phyloP scores from a whole-genome alignment of 2,888 invertebrate species.

The Drosophila neutralis region DNA sequence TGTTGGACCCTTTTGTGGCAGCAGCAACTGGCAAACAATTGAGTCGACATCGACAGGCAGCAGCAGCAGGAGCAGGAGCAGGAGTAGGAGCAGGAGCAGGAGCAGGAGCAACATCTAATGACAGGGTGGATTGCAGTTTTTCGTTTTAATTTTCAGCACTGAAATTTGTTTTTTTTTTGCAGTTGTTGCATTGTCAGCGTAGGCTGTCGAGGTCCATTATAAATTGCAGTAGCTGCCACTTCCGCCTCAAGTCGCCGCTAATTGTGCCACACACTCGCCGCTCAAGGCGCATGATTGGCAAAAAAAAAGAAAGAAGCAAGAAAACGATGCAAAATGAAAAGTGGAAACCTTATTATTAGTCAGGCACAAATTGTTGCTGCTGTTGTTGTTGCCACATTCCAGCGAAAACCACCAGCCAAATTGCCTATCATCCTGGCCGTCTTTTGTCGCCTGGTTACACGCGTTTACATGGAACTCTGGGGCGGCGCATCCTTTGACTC shows the following conservation, averaged over 20 bases:
- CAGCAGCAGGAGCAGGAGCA: slow-evolving; percentile 17
- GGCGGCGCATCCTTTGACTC: slow-evolving; percentile 46
- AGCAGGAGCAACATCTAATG: slow-evolving; percentile 57
- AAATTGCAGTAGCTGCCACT: slow-evolving; percentile 62
- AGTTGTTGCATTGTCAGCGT: slow-evolving; percentile 58
- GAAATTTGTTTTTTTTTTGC: slow-evolving; percentile 31
- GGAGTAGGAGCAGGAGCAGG: slow-evolving; percentile 19
- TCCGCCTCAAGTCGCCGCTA: slow-evolving; percentile 42
- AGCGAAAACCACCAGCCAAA: slow-evolving; percentile 43
- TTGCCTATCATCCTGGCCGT: slow-evolving; percentile 57
- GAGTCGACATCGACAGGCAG: slow-evolving; percentile 50
- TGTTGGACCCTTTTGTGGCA: slow-evolving; percentile 42
- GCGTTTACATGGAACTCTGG: slow-evolving; percentile 50
- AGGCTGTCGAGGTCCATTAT: slow-evolving; percentile 53
- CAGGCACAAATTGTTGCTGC: slow-evolving; percentile 8
- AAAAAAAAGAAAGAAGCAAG: slow-evolving; percentile 12
- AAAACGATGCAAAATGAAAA: not conserved
- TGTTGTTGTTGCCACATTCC: slow-evolving; percentile 27
- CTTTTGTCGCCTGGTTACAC: slow-evolving; percentile 48
- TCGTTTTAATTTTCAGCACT: slow-evolving; percentile 48
- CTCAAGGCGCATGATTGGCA: slow-evolving; percentile 36
- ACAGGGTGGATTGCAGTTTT: slow-evolving; percentile 76
- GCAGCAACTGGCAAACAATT: slow-evolving; percentile 57
- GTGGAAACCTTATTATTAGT: slow-evolving; percentile 17
- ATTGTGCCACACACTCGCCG: slow-evolving; percentile 36